Percentiles rank a stretch among this genome's conserved stretches.
Evolutionary conservation across 2,113 vertebrate genomes (phyloP).

Genomic region (Sakesphorus luctuosus): DNA sequence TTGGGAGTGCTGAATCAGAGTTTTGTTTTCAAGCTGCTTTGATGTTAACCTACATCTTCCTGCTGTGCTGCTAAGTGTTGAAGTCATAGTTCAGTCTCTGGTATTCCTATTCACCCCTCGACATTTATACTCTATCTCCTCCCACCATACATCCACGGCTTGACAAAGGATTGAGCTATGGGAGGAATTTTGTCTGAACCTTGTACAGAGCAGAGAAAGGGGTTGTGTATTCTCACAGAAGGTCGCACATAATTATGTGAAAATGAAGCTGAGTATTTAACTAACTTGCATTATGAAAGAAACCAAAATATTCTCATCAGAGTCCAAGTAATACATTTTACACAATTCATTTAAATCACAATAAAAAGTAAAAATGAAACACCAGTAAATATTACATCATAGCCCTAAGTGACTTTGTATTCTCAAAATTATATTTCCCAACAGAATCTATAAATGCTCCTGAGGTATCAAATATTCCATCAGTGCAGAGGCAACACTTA

Average conservation of each 20-base stretch:
- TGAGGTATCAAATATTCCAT: not conserved
- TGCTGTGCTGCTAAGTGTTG: not conserved
- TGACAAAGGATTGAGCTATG: not conserved
- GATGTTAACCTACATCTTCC: not conserved
- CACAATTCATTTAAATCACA: not conserved
- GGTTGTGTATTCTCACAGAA: not conserved
- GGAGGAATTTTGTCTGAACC: not conserved
- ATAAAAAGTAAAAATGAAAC: not conserved
- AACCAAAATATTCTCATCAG: not conserved
- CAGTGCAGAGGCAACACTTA: not conserved
- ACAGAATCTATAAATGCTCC: not conserved
- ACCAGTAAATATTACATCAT: not conserved
- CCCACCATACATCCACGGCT: not conserved
- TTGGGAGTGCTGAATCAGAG: not conserved
- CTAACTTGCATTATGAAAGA: not conserved
- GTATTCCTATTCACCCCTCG: not conserved
- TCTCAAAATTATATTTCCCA: not conserved
- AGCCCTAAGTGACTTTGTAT: not conserved
- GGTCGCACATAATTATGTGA: not conserved
- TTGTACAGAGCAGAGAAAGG: not conserved
- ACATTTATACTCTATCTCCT: not conserved
- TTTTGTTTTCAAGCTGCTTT: not conserved
- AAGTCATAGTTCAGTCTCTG: not conserved
- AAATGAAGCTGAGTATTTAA: not conserved
- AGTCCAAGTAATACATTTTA: not conserved